A percentile compares a stretch with the other conserved stretches of the same genome.
Conservation (phyloP, 2,888 invertebrate species). For the Elegia similella region DNA sequence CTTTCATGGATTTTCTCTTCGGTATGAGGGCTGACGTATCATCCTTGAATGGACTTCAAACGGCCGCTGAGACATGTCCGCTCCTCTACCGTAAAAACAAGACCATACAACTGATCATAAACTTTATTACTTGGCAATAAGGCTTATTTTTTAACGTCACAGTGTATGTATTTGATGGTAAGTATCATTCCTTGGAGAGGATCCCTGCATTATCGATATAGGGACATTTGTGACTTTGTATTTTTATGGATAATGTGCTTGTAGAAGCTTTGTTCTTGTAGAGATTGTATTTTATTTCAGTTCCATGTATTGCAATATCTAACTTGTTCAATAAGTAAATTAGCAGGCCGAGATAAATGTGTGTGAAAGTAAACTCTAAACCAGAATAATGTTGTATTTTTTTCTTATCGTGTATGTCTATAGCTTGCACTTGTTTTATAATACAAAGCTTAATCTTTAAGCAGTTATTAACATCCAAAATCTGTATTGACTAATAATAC, state of each 20-base stretch:
- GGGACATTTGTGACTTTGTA: slow-evolving; percentile 10
- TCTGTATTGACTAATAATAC: too few relatives aligned
- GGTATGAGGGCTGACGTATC: background rate
- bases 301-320: too few relatives aligned
- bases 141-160: background rate
- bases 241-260: background rate
- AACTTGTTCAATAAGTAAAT: too few relatives aligned
- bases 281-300: too few relatives aligned
- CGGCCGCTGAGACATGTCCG: slow-evolving; percentile 1
- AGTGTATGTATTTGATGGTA: background rate
- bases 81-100: background rate
- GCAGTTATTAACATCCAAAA: too few relatives aligned
- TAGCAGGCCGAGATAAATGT: too few relatives aligned
- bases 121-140: background rate
- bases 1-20: background rate
- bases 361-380: too few relatives aligned
- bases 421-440: too few relatives aligned
- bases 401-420: too few relatives aligned
- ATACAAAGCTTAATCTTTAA: too few relatives aligned
- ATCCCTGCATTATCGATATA: slow-evolving; percentile 11
- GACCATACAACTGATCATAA: background rate
- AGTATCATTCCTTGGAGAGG: slow-evolving; percentile 6
- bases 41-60: background rate
- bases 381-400: too few relatives aligned
- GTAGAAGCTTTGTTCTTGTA: too few relatives aligned